These are phyloP conservation scores for Abscondita cerata DNA, from an alignment of 2,888 invertebrate genomes.

Conservation along the genomic window DNA sequence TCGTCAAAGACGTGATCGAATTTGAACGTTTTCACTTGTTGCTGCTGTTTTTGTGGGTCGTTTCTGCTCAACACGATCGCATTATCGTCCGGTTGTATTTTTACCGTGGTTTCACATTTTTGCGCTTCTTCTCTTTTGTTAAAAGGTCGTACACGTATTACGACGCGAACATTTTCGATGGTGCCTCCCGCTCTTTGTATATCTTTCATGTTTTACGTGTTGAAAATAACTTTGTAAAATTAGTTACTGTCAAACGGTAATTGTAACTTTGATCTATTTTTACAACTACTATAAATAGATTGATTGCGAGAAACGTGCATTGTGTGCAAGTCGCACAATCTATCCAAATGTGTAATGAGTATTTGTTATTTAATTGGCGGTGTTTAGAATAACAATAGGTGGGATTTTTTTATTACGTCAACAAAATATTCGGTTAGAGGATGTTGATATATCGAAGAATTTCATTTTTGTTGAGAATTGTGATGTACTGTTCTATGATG, in stretches of 20 bases:
- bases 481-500: too few species aligned
- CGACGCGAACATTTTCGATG: constrained; percentile 85
- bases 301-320: background rate
- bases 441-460: too few species aligned
- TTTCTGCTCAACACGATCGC: constrained; percentile 10
- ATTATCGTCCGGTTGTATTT: background rate
- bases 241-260: background rate
- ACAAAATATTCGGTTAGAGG: too few species aligned
- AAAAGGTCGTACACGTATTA: constrained; percentile 94
- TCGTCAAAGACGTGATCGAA: constrained; percentile 95
- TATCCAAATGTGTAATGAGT: too few species aligned
- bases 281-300: constrained; percentile 3
- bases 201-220: background rate
- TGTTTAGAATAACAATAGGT: too few species aligned
- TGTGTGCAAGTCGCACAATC: too few species aligned
- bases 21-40: constrained; percentile 75
- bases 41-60: constrained; percentile 68
- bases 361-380: too few species aligned
- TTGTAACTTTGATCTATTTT: constrained; percentile 10
- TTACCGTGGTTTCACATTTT: constrained; percentile 70
- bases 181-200: background rate
- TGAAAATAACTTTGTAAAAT: constrained; percentile 9
- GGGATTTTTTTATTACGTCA: too few species aligned
- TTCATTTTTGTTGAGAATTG: too few species aligned
- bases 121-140: constrained; percentile 82